phyloP scores from a whole-genome alignment of 2,888 invertebrate genomes.

The Conomelus anceps region DNA sequence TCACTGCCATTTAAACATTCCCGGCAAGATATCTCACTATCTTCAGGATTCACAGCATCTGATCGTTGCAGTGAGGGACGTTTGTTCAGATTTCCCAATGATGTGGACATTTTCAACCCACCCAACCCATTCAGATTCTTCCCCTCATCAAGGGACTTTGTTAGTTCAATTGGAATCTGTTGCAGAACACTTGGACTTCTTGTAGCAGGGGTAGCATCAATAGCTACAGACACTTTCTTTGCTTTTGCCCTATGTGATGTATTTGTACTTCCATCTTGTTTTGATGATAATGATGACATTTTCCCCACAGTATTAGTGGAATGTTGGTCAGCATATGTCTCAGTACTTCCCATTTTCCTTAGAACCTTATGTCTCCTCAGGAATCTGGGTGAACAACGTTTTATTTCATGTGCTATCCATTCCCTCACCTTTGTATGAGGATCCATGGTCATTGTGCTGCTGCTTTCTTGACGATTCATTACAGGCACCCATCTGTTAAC shows the following conservation, averaged over 20 bases:
- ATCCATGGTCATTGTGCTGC: constrained; percentile 59
- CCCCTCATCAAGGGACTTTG: constrained; percentile 44
- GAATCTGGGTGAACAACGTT: constrained; percentile 62
- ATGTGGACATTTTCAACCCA: constrained; percentile 27
- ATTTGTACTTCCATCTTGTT: constrained; percentile 8
- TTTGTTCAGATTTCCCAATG: constrained; percentile 25
- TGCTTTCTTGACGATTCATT: constrained; percentile 46
- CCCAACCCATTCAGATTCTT: constrained; percentile 24
- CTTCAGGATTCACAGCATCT: constrained; percentile 31
- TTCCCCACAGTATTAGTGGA: constrained; percentile 1
- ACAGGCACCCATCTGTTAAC: constrained; percentile 44
- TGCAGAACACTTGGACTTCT: constrained; percentile 64
- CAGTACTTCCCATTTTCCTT: constrained; percentile 19
- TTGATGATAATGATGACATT: constrained; percentile 20
- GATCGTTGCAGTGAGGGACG: constrained; percentile 31
- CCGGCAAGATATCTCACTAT: constrained; percentile 24
- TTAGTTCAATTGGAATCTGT: constrained; percentile 69
- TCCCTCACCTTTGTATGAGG: constrained; percentile 79
- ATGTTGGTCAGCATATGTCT: constrained; percentile 17
- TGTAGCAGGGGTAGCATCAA: constrained; percentile 71
- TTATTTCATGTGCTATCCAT: constrained; percentile 77
- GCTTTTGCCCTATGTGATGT: constrained; percentile 22
- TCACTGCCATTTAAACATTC: constrained; percentile 2
- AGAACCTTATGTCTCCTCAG: constrained; percentile 44
- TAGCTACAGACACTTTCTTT: constrained; percentile 60